A percentile compares a stretch with the other conserved stretches of the same genome.
These are phyloP conservation scores for Eristalis tenax DNA, from an alignment of 2,888 invertebrate species.

Conservation along the genomic window DNA sequence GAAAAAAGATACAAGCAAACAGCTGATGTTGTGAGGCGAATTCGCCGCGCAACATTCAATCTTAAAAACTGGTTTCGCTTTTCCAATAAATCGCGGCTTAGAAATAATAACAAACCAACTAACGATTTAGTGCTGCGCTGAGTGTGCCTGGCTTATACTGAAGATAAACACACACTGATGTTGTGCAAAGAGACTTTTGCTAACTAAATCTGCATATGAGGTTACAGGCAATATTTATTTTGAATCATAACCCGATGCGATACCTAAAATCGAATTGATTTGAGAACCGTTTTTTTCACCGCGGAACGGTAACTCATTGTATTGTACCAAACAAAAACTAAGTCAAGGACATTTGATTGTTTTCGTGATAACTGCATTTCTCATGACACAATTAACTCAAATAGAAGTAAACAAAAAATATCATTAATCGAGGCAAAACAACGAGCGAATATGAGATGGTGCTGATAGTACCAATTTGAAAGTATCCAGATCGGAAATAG, in stretches of 20 bases:
- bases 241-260: background rate
- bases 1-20: background rate
- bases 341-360: background rate
- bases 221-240: background rate
- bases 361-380: background rate
- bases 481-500: background rate
- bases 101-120: background rate
- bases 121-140: background rate
- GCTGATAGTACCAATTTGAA: background rate
- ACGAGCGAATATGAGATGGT: background rate
- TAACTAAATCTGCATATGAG: background rate
- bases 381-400: background rate
- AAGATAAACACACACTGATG: slow-evolving; percentile 4
- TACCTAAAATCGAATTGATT: background rate
- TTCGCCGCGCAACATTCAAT: background rate
- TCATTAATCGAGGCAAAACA: background rate
- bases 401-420: background rate
- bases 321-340: background rate
- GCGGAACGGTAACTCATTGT: background rate
- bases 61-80: background rate
- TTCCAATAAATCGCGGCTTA: background rate
- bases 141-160: background rate
- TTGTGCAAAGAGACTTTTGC: background rate
- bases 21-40: slow-evolving; percentile 10
- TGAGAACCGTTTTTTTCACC: background rate